These are phyloP conservation scores for Orestias chungarensis DNA, from an alignment of 2,797 vertebrate species.

Conservation along the genomic window DNA sequence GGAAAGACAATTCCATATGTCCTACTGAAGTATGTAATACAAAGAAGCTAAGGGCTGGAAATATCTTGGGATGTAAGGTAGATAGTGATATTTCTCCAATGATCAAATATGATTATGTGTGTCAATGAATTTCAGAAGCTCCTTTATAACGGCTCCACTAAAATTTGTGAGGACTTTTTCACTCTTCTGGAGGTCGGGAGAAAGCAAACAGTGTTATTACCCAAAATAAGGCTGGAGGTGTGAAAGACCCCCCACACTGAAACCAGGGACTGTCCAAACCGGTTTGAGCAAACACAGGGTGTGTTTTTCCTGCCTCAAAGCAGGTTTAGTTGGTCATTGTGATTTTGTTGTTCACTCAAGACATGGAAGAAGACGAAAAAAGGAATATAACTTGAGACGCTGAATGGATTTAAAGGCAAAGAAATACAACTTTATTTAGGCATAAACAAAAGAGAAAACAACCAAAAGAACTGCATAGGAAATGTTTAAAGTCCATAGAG, in stretches of 20 bases:
- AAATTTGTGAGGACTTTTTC: not conserved
- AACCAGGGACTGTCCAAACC: slow-evolving; percentile 25
- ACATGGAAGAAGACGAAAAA: not conserved
- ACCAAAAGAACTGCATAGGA: slow-evolving; percentile 95
- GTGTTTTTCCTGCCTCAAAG: slow-evolving; percentile 1
- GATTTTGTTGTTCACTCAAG: not conserved
- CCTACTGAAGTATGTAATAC: not conserved
- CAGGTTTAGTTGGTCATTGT: not conserved
- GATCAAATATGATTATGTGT: not conserved
- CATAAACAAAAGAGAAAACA: slow-evolving; percentile 76
- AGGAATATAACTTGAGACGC: not conserved
- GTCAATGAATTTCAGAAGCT: not conserved
- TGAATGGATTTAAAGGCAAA: slow-evolving; percentile 62
- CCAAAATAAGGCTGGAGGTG: not conserved
- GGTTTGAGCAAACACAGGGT: slow-evolving; percentile 3
- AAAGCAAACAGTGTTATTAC: slow-evolving; percentile 1
- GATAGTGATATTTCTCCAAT: not conserved
- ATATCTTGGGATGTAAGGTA: not conserved
- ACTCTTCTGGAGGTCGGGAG: not conserved
- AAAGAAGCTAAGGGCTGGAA: not conserved
- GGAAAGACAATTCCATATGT: not conserved
- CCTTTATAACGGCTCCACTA: not conserved
- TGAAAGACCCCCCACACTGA: not conserved
- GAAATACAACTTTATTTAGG: slow-evolving; percentile 97
- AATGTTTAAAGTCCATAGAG: slow-evolving; percentile 99